Percentiles rank a stretch among this genome's conserved stretches.
Evolutionary conservation across 2,888 invertebrate species (phyloP).

Genomic region (Latheticus oryzae): DNA sequence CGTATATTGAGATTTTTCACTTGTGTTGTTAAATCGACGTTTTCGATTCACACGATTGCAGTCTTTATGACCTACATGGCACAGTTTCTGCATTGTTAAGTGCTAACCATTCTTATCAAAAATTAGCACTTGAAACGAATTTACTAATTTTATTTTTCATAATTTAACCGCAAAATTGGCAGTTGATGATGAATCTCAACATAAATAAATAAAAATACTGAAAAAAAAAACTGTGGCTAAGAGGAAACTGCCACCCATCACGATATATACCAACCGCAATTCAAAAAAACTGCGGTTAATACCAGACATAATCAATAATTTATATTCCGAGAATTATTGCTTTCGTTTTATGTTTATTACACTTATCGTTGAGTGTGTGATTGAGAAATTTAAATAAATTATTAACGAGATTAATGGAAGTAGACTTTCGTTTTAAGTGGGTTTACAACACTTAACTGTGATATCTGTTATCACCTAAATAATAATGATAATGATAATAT

Average conservation of each 20-base stretch:
- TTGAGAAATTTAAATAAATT: conserved; percentile 41
- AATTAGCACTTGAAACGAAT: no score
- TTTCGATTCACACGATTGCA: background rate
- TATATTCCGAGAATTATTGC: conserved; percentile 31
- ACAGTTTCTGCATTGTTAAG: no score
- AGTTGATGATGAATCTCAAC: no score
- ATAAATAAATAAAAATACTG: background rate
- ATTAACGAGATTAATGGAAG: conserved; percentile 39
- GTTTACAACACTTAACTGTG: conserved; percentile 39
- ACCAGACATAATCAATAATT: conserved; percentile 22
- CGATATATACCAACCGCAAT: conserved; percentile 24
- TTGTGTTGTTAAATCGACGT: no score
- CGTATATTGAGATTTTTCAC: no score
- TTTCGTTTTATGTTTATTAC: conserved; percentile 21
- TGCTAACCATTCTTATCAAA: no score
- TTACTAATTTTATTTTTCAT: no score
- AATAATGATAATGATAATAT: conserved; percentile 39
- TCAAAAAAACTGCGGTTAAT: conserved; percentile 18
- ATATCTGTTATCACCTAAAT: conserved; percentile 33
- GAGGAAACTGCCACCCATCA: conserved; percentile 11
- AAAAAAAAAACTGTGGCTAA: background rate
- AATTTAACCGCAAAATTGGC: no score
- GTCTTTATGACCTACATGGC: background rate
- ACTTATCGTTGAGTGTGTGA: conserved; percentile 36
- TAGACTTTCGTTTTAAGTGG: conserved; percentile 38